These are phyloP conservation scores for Zaprionus tsacasi DNA, from an alignment of 1,140 invertebrate genomes.

Conservation along the genomic window DNA sequence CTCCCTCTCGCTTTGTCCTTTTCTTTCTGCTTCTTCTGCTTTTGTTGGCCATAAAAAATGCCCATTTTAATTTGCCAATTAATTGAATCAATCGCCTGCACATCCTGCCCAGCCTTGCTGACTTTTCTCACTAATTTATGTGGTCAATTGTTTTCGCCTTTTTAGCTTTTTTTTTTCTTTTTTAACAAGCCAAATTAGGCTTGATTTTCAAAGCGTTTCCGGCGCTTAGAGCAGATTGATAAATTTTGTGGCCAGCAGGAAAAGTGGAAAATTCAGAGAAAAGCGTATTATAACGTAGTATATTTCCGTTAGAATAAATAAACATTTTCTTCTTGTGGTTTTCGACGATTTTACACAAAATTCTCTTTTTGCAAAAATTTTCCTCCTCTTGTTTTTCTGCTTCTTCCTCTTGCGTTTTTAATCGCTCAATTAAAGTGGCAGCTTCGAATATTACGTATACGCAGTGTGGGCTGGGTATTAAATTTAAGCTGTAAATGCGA, in stretches of 20 bases:
- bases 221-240: too few species aligned
- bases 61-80: conserved; percentile 76
- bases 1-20: too few species aligned
- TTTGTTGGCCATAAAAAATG: conserved; percentile 38
- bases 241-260: neutral
- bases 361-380: neutral
- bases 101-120: conserved; percentile 48
- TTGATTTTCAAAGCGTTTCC: conserved; percentile 48
- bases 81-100: conserved; percentile 77
- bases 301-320: conserved; percentile 4
- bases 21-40: conserved; percentile 8
- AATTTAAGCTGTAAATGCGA: conserved; percentile 31
- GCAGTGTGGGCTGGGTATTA: neutral
- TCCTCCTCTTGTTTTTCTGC: neutral
- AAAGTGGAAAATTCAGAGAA: neutral
- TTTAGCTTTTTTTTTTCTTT: conserved; percentile 35
- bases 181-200: conserved; percentile 69
- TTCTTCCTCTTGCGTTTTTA: conserved; percentile 7
- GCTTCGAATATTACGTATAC: conserved; percentile 67
- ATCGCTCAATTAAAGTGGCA: conserved; percentile 63
- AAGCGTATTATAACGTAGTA: neutral
- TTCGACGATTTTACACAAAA: neutral
- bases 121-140: conserved; percentile 68
- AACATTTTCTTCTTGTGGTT: neutral
- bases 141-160: conserved; percentile 77